Conservation (phyloP, 1,140 invertebrate genomes). For the Magallana ariakensis region DNA sequence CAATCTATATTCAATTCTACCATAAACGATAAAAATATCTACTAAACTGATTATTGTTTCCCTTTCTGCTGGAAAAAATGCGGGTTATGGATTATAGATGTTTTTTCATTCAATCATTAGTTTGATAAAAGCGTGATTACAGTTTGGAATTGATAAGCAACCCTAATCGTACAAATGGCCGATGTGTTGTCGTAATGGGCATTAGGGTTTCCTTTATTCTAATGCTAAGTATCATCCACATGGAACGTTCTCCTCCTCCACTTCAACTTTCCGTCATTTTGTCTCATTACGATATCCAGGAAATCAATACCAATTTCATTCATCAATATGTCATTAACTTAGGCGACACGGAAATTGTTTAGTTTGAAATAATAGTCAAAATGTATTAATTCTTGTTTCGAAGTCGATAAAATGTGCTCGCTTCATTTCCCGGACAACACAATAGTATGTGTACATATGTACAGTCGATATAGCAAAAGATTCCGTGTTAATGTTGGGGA, state of each 20-base stretch:
- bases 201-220: not conserved
- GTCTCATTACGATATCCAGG: not conserved
- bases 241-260: not conserved
- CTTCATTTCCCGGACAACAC: too few relatives aligned
- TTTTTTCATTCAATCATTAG: slow-evolving; percentile 8
- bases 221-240: not conserved
- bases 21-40: slow-evolving; percentile 7
- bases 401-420: too few relatives aligned
- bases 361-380: too few relatives aligned
- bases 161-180: not conserved
- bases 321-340: not conserved
- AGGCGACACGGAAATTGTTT: not conserved
- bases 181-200: not conserved
- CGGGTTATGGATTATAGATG: slow-evolving; percentile 18
- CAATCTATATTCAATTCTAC: not conserved
- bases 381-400: too few relatives aligned
- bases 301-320: slow-evolving; percentile 1
- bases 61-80: not conserved
- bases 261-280: not conserved
- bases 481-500: too few relatives aligned
- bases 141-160: not conserved
- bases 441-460: too few relatives aligned
- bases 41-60: not conserved
- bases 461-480: too few relatives aligned
- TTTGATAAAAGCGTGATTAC: slow-evolving; percentile 10